Evolutionary conservation across 2,113 vertebrate genomes (phyloP), one percentile per base, ranked within the genome.

Genomic region (Xyrauchen texanus): DNA sequence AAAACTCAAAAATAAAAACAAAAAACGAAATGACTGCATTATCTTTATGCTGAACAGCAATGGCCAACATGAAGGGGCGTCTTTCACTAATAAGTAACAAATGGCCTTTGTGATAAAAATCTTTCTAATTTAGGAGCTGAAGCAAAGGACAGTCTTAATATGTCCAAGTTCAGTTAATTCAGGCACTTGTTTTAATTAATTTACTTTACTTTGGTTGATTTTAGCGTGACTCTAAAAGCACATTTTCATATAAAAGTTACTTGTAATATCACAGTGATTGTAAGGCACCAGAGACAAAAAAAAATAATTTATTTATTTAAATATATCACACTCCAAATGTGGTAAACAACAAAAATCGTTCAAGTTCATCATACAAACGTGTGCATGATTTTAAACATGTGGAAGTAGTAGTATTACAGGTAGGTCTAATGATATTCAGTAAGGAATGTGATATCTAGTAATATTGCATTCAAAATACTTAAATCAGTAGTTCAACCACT

Each of bases 71-170:
- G 79, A 86, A 81, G 81, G 69, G 76, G 53, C 51, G 58, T 85
- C 80, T 87, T 86, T 87, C 87, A 85, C 79, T 84, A 72, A 57
- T 85, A 88, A 88, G 81, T 85, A 81, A 88, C 87, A 88, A 87
- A 87, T 88, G 84, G 75, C 71, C 62, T 73, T 73, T 75, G 70
- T 87, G 85, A 87, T 88, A 84, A 86, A 84, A 78, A 86, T 87
- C 69, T 66, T 34, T 34, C 21, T 34, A 34, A 34, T 34, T 34
- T 52, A 61, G 69, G 74, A 80, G 72, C 53, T 67, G 57, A 60
- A 49, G 62, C 65, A 77, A 73, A 45, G 80, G 80, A 81, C 82
- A 68, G 65, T 70, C 65, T 57, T 55, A 69, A 84, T 70, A 55
- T 65, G 68, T 61, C 55, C 66, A 64, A 34, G 49, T 76, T 67